Base-by-base conservation (phyloP, 2,797 vertebrate species). In the Gymnopithys bicolor region DNA sequence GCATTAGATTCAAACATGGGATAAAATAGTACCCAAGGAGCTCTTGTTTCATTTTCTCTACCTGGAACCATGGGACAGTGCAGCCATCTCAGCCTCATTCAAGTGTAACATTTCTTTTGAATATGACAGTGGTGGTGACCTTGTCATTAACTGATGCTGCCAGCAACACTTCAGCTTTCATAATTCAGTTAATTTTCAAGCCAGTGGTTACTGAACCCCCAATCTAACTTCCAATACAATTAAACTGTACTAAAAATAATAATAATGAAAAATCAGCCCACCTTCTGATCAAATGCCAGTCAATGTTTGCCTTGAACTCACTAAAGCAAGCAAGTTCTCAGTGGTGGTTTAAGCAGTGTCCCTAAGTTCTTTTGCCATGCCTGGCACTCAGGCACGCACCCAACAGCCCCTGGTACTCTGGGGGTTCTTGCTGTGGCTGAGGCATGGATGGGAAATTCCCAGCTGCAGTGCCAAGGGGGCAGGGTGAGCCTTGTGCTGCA, bases 91-190 rank as follows among this genome's bases (percentile, higher is more conserved):
- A 96, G 96, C 94, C 97, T 97, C 97, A 98, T 95, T 98, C 97
- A 98, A 98, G 97, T 98, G 98, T 98, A 97, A 98, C 98, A 97
- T 97, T 98, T 98, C 97, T 97, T 98, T 97, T 97, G 96, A 98
- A 97, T 98, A 96, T 98, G 98, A 98, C 97, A 98, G 97, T 96
- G 95, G 96, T 89, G 78, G 96, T 37, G 97, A 98, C 98, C 98
- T 98, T 98, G 98, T 98, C 98, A 98, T 98, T 98, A 98, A 97
- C 96, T 97, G 97, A 97, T 96, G 97, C 96, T 97, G 93, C 95
- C 79, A 97, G 97, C 95, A 97, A 96, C 94, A 96, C 94, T 97
- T 97, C 97, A 96, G 97, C 95, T 97, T 98, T 98, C 92, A 96
- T 98, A 98, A 98, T 97, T 97, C 97, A 96, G 97, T 98, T 98